phyloP scores from a whole-genome alignment of 2,888 invertebrate genomes.

The Stenolophus ochropezus region DNA sequence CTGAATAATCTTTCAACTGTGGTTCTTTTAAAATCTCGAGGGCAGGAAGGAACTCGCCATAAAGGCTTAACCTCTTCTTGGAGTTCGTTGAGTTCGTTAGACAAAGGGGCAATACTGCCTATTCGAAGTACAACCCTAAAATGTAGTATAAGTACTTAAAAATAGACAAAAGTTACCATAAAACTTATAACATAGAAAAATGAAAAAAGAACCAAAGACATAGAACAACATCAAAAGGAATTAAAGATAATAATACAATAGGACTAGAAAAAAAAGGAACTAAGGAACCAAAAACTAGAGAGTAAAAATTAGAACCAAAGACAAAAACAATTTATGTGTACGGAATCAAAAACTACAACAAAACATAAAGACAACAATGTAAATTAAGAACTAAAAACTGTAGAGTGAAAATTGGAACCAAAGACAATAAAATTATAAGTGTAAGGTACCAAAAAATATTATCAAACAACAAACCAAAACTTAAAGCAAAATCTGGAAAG shows the following conservation, averaged over 20 bases:
- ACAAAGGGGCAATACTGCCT: constrained; percentile 85
- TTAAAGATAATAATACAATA: not conserved
- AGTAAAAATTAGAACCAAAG: too few species aligned
- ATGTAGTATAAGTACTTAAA: not conserved
- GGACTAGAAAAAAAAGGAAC: too few species aligned
- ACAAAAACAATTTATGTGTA: too few species aligned
- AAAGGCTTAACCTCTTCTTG: constrained; percentile 89
- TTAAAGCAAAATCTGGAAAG: too few species aligned
- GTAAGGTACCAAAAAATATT: too few species aligned
- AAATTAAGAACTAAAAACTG: too few species aligned
- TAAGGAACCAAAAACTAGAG: too few species aligned
- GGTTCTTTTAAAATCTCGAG: constrained; percentile 88
- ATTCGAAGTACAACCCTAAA: constrained; percentile 86
- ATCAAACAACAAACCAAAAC: too few species aligned
- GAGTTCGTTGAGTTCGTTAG: constrained; percentile 79
- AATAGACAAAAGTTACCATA: not conserved
- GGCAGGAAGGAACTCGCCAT: constrained; percentile 85
- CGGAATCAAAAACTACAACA: too few species aligned
- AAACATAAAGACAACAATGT: too few species aligned
- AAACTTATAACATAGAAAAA: not conserved
- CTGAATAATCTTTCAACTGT: constrained; percentile 89
- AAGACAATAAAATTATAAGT: too few species aligned
- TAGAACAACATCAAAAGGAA: not conserved
- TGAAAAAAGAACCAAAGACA: not conserved
- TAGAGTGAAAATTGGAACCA: too few species aligned